Conservation (phyloP, 1,140 invertebrate genomes). For the Drosophila guanche region DNA sequence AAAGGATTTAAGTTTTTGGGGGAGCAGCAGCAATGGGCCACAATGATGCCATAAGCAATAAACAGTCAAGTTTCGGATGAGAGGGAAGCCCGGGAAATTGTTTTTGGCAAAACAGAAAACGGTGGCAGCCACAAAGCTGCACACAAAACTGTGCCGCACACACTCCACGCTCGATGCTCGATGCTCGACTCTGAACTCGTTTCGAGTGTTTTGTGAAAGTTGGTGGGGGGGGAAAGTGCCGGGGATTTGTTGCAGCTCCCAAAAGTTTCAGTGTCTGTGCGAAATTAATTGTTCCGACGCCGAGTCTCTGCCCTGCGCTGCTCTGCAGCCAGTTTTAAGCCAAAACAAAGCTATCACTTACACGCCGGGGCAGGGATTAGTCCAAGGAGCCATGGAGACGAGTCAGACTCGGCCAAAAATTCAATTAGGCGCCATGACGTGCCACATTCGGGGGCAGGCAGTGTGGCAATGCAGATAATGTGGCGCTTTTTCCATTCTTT, state of each 20-base stretch:
- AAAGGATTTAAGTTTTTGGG: constrained; percentile 76
- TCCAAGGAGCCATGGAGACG: constrained; percentile 43
- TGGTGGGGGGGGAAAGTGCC: constrained; percentile 53
- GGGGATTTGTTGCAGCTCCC: constrained; percentile 73
- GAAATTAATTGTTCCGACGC: constrained; percentile 74
- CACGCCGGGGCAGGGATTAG: constrained; percentile 71
- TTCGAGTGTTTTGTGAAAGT: constrained; percentile 30
- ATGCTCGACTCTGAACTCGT: constrained; percentile 13
- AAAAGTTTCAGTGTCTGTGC: constrained; percentile 76
- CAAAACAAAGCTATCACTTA: constrained; percentile 81
- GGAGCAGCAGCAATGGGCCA: constrained; percentile 73
- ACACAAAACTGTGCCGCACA: constrained; percentile 80
- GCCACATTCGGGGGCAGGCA: constrained; percentile 40
- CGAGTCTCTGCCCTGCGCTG: too few species aligned
- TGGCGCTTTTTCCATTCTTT: constrained; percentile 73
- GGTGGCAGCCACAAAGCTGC: constrained; percentile 57
- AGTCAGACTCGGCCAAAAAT: constrained; percentile 48
- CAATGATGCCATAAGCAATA: constrained; percentile 83
- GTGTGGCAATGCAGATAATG: constrained; percentile 71
- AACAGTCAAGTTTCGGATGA: constrained; percentile 74
- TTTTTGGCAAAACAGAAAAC: constrained; percentile 58
- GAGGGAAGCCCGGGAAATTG: constrained; percentile 72
- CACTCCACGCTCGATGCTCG: constrained; percentile 19
- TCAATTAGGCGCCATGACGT: constrained; percentile 80
- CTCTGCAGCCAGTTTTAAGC: constrained; percentile 56